Conservation (phyloP, 2,113 vertebrate species). For the Shinisaurus crocodilurus region DNA sequence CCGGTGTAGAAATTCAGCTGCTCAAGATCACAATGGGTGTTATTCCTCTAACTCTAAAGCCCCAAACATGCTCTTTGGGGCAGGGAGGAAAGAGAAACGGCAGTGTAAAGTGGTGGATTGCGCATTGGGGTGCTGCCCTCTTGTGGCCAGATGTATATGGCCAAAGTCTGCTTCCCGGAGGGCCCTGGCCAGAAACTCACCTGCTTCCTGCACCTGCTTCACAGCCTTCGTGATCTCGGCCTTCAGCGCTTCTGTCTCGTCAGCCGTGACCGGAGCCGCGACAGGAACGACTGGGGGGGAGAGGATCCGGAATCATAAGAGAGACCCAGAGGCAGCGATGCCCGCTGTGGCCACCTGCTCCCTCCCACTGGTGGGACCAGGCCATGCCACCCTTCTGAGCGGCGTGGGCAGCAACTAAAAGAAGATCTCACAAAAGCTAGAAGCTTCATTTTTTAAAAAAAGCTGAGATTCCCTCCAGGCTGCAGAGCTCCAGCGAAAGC, state of each 20-base stretch:
- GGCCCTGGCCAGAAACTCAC: slow-evolving; percentile 68
- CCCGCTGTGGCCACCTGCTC: neutral
- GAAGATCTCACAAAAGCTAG: too few relatives aligned
- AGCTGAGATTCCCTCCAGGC: neutral
- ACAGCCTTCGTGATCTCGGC: slow-evolving; percentile 97
- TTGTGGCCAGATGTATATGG: neutral
- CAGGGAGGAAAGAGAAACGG: neutral
- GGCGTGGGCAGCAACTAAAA: neutral
- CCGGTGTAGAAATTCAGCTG: too few relatives aligned
- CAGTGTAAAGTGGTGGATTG: too few relatives aligned
- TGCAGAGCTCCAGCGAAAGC: too few relatives aligned
- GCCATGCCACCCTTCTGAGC: neutral
- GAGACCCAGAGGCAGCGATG: neutral
- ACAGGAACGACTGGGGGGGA: slow-evolving; percentile 87
- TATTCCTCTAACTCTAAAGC: too few relatives aligned
- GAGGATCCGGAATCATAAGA: neutral
- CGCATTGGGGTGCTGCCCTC: neutral
- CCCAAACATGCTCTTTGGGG: too few relatives aligned
- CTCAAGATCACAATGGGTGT: too few relatives aligned
- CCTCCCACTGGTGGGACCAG: neutral
- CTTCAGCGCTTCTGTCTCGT: slow-evolving; percentile 94
- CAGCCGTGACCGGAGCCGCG: slow-evolving; percentile 85
- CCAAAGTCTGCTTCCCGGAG: too few relatives aligned
- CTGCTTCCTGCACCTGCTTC: slow-evolving; percentile 96
- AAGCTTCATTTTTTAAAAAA: neutral